Conservation (phyloP, 53 echinoderm and acorn worm genomes). For the Patiria pectinifera region DNA sequence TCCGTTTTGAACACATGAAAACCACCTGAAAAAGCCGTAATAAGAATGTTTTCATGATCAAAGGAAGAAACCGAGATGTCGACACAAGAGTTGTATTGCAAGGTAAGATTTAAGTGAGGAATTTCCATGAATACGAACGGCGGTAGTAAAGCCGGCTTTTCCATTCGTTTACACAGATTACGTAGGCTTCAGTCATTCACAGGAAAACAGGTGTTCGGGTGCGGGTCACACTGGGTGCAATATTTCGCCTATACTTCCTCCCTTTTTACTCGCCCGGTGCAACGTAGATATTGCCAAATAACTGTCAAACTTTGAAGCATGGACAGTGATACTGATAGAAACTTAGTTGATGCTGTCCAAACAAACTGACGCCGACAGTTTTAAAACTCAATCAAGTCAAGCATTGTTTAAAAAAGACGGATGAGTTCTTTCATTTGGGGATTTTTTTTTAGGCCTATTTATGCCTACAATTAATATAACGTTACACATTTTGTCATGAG, state of each 20-base stretch:
- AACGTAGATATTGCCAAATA: no score
- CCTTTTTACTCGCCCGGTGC: no score
- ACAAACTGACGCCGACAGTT: no score
- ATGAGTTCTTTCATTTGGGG: no score
- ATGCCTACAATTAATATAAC: no score
- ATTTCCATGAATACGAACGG: constrained; percentile 19
- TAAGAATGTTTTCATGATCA: constrained; percentile 27
- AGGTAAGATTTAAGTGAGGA: constrained; percentile 62
- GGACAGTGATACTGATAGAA: no score
- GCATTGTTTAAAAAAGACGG: no score
- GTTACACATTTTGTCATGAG: no score
- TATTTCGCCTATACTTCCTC: neutral
- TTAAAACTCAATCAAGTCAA: no score
- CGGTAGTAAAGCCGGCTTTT: neutral
- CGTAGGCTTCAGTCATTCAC: neutral
- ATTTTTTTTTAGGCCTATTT: no score
- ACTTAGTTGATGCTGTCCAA: no score
- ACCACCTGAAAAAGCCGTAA: neutral
- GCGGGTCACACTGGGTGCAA: neutral
- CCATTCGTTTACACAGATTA: neutral
- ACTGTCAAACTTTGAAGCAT: no score
- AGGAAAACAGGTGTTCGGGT: constrained; percentile 25
- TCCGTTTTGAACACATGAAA: neutral
- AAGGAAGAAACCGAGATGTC: constrained; percentile 64
- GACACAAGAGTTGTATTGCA: constrained; percentile 78